Percentiles rank a stretch among this genome's conserved stretches.
These are phyloP conservation scores for Drosophila sucinea DNA, from an alignment of 1,140 invertebrate species.

Conservation along the genomic window DNA sequence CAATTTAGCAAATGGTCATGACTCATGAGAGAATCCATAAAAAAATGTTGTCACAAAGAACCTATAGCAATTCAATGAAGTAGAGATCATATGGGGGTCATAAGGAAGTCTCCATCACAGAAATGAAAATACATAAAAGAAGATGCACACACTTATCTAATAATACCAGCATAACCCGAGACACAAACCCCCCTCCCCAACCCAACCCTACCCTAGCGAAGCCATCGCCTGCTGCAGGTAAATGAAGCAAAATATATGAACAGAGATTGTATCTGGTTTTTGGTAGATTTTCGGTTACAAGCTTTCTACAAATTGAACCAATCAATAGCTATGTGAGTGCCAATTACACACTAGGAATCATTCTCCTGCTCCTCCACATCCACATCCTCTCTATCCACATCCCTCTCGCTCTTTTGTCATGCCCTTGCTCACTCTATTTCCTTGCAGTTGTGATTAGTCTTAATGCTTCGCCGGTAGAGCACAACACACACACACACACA, in stretches of 20 bases:
- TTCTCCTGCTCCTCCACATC: not conserved
- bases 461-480: conserved; percentile 28
- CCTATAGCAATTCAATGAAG: too few relatives aligned
- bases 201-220: not conserved
- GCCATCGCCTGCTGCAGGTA: too few relatives aligned
- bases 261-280: conserved; percentile 59
- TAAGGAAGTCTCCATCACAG: not conserved
- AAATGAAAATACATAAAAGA: not conserved
- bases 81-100: not conserved
- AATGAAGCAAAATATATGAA: not conserved
- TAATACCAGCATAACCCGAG: not conserved
- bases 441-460: conserved; percentile 57
- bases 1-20: too few relatives aligned
- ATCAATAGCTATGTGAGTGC: conserved; percentile 70
- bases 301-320: conserved; percentile 65
- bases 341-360: conserved; percentile 53
- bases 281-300: conserved; percentile 53
- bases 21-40: too few relatives aligned
- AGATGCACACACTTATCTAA: conserved; percentile 39
- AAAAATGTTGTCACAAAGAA: too few relatives aligned
- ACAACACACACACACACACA: conserved; percentile 17
- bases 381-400: too few relatives aligned
- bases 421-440: conserved; percentile 3
- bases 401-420: not conserved
- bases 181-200: not conserved